These are phyloP conservation scores for Diloba caeruleocephala DNA, from an alignment of 2,888 invertebrate species.

Conservation along the genomic window DNA sequence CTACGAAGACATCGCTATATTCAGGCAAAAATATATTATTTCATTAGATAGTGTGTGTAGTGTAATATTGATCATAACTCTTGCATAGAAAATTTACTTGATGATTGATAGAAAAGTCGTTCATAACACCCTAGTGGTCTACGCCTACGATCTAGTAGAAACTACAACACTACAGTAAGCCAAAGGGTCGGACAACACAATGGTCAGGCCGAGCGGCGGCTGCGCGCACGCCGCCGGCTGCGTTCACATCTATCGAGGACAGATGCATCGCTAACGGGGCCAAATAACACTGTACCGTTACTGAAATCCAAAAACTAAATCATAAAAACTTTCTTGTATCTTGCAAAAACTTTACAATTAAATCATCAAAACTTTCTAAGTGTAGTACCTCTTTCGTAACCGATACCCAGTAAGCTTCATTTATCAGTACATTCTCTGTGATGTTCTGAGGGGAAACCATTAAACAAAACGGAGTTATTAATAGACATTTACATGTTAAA, in stretches of 20 bases:
- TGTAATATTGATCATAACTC: conserved; percentile 85
- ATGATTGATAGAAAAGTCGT: conserved; percentile 87
- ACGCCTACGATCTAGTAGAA: conserved; percentile 87
- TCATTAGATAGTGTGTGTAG: conserved; percentile 85
- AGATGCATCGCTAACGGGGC: conserved; percentile 90
- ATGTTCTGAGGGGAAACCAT: conserved; percentile 96
- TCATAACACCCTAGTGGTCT: conserved; percentile 89
- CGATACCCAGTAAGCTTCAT: conserved; percentile 97
- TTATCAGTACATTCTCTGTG: conserved; percentile 98
- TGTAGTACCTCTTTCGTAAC: conserved; percentile 97
- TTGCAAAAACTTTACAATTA: conserved; percentile 89
- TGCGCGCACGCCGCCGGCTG: conserved; percentile 68
- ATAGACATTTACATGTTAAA: conserved; percentile 72
- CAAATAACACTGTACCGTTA: conserved; percentile 89
- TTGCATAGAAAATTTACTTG: conserved; percentile 87
- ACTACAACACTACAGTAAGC: conserved; percentile 88
- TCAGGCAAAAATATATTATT: conserved; percentile 85
- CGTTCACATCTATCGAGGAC: conserved; percentile 87
- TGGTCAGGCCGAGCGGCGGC: conserved; percentile 66
- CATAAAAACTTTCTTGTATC: conserved; percentile 87
- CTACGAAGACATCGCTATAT: conserved; percentile 87
- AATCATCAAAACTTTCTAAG: conserved; percentile 89
- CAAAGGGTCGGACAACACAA: conserved; percentile 87
- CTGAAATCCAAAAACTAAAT: conserved; percentile 89
- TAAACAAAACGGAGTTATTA: conserved; percentile 88